Evolutionary conservation across 2,888 invertebrate species (phyloP), one percentile per base, ranked within the genome.

Genomic region (Pyrrhia umbra): DNA sequence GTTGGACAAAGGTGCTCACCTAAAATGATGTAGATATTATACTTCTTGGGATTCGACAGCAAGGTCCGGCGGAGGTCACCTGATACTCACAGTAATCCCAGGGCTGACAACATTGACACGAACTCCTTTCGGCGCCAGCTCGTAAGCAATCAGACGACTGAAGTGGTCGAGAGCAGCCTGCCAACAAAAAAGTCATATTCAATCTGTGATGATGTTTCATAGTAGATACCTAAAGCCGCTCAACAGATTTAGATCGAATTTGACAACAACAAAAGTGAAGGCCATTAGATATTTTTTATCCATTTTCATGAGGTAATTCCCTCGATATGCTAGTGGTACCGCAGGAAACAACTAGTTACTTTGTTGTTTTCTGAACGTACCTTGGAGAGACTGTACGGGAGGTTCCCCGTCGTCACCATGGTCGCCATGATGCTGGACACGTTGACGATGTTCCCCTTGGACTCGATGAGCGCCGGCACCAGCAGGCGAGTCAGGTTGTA

Each of bases 371-470:
- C 3, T 43, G 20, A 37, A 37, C 4, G 10, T 95, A 76, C 96
- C 94, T 99, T 99, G 2, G 98, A 97, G 95, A 99, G 97, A 77
- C 96, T 96, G 86, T 99, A 99, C 0, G 98, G 97, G 67, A 98
- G 88, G 5, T 98, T 97, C 6, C 97, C 97, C 1, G 98, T 96
- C 81, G 98, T 97, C 67, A 98, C 96, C 84, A 97, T 93, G 9
- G 97, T 92, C 0, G 62, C 88, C 3, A 80, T 95, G 2, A 97
- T 96, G 84, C 97, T 97, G 49, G 97, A 97, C 1, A 97, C 96
- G 85, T 97, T 97, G 3, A 97, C 96, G 71, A 97, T 95, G 70
- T 95, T 96, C 4, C 97, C 97, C 81, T 96, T 95, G 0, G 95
- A 87, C 78, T 93, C 87, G 15, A 96, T 90, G 15, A 97, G 92